Conservation (phyloP, 1,140 invertebrate genomes). For the Acromyrmex heyeri region DNA sequence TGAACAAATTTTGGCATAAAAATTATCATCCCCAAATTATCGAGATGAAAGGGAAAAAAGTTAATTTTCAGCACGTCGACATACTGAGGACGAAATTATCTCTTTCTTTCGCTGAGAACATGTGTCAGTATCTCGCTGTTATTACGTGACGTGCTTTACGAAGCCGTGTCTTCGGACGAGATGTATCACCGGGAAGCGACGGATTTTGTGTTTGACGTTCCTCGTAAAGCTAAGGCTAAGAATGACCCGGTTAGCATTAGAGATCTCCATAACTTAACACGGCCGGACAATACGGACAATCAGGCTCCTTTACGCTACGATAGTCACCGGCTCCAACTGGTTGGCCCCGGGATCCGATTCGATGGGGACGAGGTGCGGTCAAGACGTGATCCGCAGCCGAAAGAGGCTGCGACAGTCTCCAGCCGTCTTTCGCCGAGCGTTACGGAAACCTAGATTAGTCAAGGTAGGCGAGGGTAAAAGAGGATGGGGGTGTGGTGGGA, state of each 20-base stretch:
- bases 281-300: constrained; percentile 85
- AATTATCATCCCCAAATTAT: too few species aligned
- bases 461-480: constrained; percentile 62
- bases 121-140: constrained; percentile 24
- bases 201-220: constrained; percentile 20
- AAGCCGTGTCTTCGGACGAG: constrained; percentile 16
- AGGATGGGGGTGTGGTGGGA: constrained; percentile 44
- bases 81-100: constrained; percentile 17
- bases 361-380: constrained; percentile 80
- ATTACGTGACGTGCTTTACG: constrained; percentile 44
- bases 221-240: constrained; percentile 11
- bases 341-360: constrained; percentile 58
- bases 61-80: background rate
- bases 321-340: constrained; percentile 66
- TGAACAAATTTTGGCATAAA: constrained; percentile 10
- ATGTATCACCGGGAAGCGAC: constrained; percentile 20
- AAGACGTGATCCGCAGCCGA: constrained; percentile 83
- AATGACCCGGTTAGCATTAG: constrained; percentile 71
- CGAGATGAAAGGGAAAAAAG: background rate
- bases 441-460: constrained; percentile 81
- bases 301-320: constrained; percentile 83
- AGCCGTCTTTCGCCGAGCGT: constrained; percentile 73
- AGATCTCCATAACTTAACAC: constrained; percentile 81
- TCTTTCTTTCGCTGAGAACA: background rate
- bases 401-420: constrained; percentile 84